phyloP scores from a whole-genome alignment of 2,797 vertebrate species.

The Kryptolebias ocellatus region DNA sequence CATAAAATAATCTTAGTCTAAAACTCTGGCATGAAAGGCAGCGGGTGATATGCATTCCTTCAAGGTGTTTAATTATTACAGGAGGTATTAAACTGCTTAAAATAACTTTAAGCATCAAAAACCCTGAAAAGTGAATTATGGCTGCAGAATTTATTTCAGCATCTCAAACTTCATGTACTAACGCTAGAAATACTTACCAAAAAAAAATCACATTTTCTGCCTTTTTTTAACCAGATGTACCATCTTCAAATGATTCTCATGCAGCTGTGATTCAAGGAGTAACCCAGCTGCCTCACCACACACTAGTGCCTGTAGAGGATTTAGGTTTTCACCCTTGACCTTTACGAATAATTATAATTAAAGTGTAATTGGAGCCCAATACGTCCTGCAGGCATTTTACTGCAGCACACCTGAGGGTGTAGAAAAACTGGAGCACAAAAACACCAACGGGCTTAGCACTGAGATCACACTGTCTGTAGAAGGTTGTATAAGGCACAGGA shows the following conservation, averaged over 20 bases:
- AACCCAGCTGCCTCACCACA: too few relatives aligned
- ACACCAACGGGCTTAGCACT: slow-evolving; percentile 41
- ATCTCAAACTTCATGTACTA: slow-evolving; percentile 10
- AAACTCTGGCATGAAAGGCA: too few relatives aligned
- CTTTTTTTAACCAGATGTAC: slow-evolving; percentile 26
- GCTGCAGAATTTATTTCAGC: background rate
- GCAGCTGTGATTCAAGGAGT: background rate
- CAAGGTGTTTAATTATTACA: too few relatives aligned
- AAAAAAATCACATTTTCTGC: slow-evolving; percentile 11
- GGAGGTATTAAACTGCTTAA: too few relatives aligned
- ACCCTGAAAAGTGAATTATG: background rate
- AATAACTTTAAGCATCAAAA: too few relatives aligned
- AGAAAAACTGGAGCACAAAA: slow-evolving; percentile 57
- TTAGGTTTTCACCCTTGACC: slow-evolving; percentile 36
- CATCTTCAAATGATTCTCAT: slow-evolving; percentile 31
- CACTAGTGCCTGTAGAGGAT: background rate
- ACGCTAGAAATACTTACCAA: too few relatives aligned
- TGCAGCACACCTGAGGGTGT: slow-evolving; percentile 31
- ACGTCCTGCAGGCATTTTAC: slow-evolving; percentile 29
- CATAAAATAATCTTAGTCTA: too few relatives aligned
- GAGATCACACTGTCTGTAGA: slow-evolving; percentile 11
- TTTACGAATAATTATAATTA: slow-evolving; percentile 50
- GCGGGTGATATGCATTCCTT: too few relatives aligned
- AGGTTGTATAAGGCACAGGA: slow-evolving; percentile 15
- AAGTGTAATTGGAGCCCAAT: slow-evolving; percentile 55